phyloP scores from a whole-genome alignment of 2,888 invertebrate genomes.

The Eristalis pertinax region DNA sequence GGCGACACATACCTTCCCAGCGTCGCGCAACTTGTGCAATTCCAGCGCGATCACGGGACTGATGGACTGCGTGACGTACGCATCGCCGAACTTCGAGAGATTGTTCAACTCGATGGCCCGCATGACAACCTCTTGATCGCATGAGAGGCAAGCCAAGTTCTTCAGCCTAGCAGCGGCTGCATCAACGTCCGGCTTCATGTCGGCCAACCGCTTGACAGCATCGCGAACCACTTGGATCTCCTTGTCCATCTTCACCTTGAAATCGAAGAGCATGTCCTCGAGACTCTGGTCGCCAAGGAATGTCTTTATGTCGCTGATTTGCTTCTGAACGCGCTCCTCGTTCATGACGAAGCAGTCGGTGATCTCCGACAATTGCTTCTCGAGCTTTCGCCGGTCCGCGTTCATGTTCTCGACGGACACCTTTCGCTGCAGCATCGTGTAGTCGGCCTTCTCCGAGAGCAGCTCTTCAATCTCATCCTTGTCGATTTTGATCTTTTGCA shows the following conservation, averaged over 20 bases:
- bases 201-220: conserved; percentile 76
- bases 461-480: conserved; percentile 87
- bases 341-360: conserved; percentile 75
- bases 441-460: conserved; percentile 89
- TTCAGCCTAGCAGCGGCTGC: conserved; percentile 89
- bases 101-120: conserved; percentile 83
- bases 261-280: conserved; percentile 86
- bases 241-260: conserved; percentile 86
- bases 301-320: conserved; percentile 85
- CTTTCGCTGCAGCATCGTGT: conserved; percentile 86
- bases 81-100: conserved; percentile 82
- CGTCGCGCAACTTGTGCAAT: conserved; percentile 83
- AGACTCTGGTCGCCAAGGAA: conserved; percentile 85
- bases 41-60: conserved; percentile 89
- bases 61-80: conserved; percentile 84
- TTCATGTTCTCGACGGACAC: conserved; percentile 89
- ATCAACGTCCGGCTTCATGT: conserved; percentile 80
- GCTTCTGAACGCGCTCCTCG: conserved; percentile 78
- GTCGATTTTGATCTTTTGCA: conserved; percentile 87
- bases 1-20: conserved; percentile 75
- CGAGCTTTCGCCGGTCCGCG: conserved; percentile 80
- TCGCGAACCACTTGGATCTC: conserved; percentile 76
- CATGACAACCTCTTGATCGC: conserved; percentile 89
- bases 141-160: conserved; percentile 89
- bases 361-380: conserved; percentile 77